A percentile compares a stretch with the other conserved stretches of the same genome.
These are phyloP conservation scores for Cyprinella venusta DNA, from an alignment of 2,797 vertebrate species.

Conservation along the genomic window DNA sequence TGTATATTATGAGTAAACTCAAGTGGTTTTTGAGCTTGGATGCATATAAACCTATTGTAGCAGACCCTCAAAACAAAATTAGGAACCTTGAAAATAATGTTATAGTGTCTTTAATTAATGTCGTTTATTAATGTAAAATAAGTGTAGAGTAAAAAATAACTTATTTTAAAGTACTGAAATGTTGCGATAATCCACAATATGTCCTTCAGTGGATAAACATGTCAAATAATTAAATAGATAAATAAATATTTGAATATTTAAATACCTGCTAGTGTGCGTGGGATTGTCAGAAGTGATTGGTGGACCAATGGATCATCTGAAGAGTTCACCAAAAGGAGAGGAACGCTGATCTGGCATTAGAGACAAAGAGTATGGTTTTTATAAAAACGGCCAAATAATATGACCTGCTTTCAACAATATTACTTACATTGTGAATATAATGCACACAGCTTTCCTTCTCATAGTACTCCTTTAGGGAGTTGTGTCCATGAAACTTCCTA, in stretches of 20 bases:
- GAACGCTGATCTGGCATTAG: constrained; percentile 85
- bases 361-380: not conserved
- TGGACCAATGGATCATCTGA: constrained; percentile 93
- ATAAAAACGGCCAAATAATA: no score
- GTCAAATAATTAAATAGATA: not conserved
- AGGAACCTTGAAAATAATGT: no score
- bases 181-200: not conserved
- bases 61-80: no score
- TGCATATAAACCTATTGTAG: no score
- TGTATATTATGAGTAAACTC: no score
- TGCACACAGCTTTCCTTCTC: constrained; percentile 94
- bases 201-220: not conserved
- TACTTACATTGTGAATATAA: constrained; percentile 89
- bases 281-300: constrained; percentile 89
- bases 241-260: not conserved
- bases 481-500: constrained; percentile 94
- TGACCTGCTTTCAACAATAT: not conserved
- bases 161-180: no score
- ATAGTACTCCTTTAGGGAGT: constrained; percentile 91
- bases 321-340: constrained; percentile 93
- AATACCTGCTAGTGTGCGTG: constrained; percentile 88
- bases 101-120: no score
- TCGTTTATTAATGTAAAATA: no score
- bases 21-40: no score
- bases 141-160: no score